Evolutionary conservation across 1,140 invertebrate species (phyloP).

Genomic region (Pteromalus puparum): DNA sequence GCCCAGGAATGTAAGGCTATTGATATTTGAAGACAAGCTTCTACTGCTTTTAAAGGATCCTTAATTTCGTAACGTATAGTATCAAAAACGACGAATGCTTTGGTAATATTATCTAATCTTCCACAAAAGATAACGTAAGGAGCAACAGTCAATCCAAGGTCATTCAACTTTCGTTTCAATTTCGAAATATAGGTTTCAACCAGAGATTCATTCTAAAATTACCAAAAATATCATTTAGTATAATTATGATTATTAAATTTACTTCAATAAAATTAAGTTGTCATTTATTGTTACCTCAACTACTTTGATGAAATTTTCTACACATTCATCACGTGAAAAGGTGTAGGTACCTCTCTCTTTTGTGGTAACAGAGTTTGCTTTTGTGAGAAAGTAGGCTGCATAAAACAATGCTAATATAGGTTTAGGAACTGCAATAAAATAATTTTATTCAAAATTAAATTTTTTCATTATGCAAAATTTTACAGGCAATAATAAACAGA

Average conservation of each 20-base stretch:
- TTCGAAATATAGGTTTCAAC: background rate
- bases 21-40: background rate
- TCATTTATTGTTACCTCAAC: slow-evolving; percentile 29
- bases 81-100: slow-evolving; percentile 10
- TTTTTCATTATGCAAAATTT: background rate
- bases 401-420: slow-evolving; percentile 6
- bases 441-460: background rate
- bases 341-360: slow-evolving; percentile 25
- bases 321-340: background rate
- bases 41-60: background rate
- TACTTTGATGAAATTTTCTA: slow-evolving; percentile 26
- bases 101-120: background rate
- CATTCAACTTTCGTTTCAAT: background rate
- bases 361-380: background rate
- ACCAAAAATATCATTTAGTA: background rate
- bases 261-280: slow-evolving; percentile 5
- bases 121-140: slow-evolving; percentile 31
- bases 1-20: slow-evolving; percentile 13
- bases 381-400: slow-evolving; percentile 14
- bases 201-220: slow-evolving; percentile 29
- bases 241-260: background rate
- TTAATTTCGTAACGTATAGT: background rate
- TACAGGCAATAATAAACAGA: background rate
- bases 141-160: background rate
- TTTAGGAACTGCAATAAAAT: slow-evolving; percentile 14